Evolutionary conservation across 2,113 vertebrate genomes (phyloP), one percentile per base, ranked within the genome.

Genomic region (Ameiurus melas): DNA sequence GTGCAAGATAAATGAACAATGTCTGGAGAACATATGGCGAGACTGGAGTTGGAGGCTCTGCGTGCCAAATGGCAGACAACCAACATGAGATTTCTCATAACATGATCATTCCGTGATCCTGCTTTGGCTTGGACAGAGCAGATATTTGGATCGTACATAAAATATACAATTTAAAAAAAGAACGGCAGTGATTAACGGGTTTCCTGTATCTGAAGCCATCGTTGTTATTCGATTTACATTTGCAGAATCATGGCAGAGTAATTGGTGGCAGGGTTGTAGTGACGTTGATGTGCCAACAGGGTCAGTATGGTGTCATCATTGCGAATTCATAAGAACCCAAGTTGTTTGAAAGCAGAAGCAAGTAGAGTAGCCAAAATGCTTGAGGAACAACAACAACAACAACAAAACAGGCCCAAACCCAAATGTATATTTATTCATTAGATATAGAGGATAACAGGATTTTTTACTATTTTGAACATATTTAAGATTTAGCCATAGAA

Each of bases 1-100:
- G 57, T 87, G 83, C 87, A 83, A 84, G 82, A 86, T 85, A 89
- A 89, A 85, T 86, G 77, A 84, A 79, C n/a, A 47, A 25, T 10
- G 88, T 91, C 89, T 91, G 90, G 77, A 84, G 66, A 66, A 73
- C 88, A 92, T 88, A 88, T 90, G 87, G 5, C 19, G 33, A 82
- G 83, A 78, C 30, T 81, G 68, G 87, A 79, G 79, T n/a, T 57
- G 58, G 51, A 75, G 84, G 60, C 60, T 12, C 33, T 22, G 66
- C 51, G n/a, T 70, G 71, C 81, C 86, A 86, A 87, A 71, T 88
- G 89, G 86, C 90, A 7, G 88, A 82, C 82, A 66, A 85, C 87
- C 86, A 85, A 86, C 80, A 68, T 66, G 43, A 85, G 87, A 88
- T 90, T 86, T 83, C 78, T 89, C 78, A 87, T 62, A 88, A 88